A percentile compares a stretch with the other conserved stretches of the same genome.
phyloP scores from a whole-genome alignment of 2,797 vertebrate species.

The Rhinichthys osculus region DNA sequence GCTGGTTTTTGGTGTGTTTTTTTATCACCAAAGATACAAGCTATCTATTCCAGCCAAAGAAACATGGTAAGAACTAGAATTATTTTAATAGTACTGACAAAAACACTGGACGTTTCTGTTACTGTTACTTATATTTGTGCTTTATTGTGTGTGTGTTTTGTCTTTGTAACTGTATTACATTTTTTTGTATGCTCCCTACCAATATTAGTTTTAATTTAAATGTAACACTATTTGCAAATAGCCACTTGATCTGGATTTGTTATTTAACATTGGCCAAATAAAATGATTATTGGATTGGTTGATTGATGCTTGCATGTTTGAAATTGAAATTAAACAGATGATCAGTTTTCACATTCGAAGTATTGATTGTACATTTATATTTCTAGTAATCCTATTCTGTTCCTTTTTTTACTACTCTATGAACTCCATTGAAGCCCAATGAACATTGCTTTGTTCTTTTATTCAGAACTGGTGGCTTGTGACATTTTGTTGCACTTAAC shows the following conservation, averaged over 20 bases:
- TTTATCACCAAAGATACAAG: background rate
- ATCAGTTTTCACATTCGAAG: background rate
- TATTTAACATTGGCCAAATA: background rate
- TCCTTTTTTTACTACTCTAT: background rate
- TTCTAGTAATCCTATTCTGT: background rate
- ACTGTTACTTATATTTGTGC: background rate
- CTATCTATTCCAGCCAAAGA: background rate
- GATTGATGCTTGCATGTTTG: background rate
- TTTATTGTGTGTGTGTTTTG: background rate
- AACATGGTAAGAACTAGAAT: conserved; percentile 14
- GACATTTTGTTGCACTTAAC: conserved; percentile 21
- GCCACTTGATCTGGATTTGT: background rate
- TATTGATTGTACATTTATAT: background rate
- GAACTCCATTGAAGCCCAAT: background rate
- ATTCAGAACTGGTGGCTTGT: conserved; percentile 35
- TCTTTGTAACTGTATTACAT: background rate
- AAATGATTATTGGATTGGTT: background rate
- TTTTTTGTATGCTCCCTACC: background rate
- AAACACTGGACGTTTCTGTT: background rate
- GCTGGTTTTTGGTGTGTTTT: background rate
- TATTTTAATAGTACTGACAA: background rate
- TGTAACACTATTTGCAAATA: background rate
- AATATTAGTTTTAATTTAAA: background rate
- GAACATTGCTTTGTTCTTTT: conserved; percentile 24
- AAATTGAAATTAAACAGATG: background rate